Conservation (phyloP, 37 sponge, comb jelly and placozoan species). For the Tethya wilhelma region DNA sequence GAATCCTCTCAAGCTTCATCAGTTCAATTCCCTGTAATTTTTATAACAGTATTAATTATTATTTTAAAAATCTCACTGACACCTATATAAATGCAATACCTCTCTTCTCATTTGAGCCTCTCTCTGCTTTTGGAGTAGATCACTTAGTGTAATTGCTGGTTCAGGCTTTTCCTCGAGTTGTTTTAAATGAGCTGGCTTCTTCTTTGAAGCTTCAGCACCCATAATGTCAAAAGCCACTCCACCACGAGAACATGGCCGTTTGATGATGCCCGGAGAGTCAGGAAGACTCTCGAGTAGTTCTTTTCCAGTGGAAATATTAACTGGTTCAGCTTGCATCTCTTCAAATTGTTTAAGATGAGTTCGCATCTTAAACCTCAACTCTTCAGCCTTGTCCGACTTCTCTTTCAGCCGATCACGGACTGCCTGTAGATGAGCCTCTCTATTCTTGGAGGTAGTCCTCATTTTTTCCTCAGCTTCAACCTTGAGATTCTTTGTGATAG, state of each 20-base stretch:
- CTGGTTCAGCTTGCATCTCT: no score
- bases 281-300: background rate
- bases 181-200: background rate
- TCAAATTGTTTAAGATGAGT: no score
- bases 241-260: background rate
- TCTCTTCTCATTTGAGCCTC: constrained; percentile 20
- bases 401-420: background rate
- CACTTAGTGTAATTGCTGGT: background rate
- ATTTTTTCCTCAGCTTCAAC: background rate
- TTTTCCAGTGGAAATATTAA: no score
- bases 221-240: constrained; percentile 2
- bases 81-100: no score
- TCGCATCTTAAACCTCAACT: no score
- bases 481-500: background rate
- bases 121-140: constrained; percentile 24
- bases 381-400: background rate
- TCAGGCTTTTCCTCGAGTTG: background rate
- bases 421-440: background rate
- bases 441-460: background rate
- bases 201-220: background rate
- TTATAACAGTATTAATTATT: no score
- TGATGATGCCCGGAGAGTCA: background rate
- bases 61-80: no score
- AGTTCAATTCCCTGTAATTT: constrained; percentile 4
- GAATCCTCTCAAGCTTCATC: constrained; percentile 13